Evolutionary conservation across 2,113 vertebrate genomes (phyloP).

Genomic region (Pyxicephalus adspersus): DNA sequence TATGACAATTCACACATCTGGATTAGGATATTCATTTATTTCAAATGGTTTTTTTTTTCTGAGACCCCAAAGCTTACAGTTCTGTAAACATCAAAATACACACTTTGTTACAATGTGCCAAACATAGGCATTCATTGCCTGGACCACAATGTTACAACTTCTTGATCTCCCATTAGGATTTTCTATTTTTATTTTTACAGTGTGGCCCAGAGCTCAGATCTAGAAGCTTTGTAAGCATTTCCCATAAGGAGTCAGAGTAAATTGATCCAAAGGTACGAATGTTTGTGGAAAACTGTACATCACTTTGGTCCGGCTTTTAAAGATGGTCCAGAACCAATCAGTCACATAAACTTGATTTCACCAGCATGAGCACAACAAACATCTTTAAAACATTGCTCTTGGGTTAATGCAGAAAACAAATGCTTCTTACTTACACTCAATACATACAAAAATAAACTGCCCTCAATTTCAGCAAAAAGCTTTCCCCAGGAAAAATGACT

Average conservation of each 20-base stretch:
- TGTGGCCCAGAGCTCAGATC: neutral
- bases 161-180: conserved; percentile 58
- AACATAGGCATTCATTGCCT: conserved; percentile 62
- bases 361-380: conserved; percentile 80
- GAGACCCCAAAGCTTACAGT: conserved; percentile 67
- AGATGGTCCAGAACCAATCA: conserved; percentile 71
- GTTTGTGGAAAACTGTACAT: conserved; percentile 69
- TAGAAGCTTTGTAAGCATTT: conserved; percentile 58
- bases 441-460: conserved; percentile 88
- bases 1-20: conserved; percentile 53
- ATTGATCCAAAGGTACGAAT: conserved; percentile 62
- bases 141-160: conserved; percentile 50
- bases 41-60: conserved; percentile 64
- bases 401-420: conserved; percentile 81
- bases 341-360: conserved; percentile 74
- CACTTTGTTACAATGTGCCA: conserved; percentile 67
- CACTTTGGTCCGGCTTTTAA: conserved; percentile 73
- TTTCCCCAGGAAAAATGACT: conserved; percentile 74
- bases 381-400: conserved; percentile 79
- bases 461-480: conserved; percentile 79
- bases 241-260: conserved; percentile 61
- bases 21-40: conserved; percentile 68
- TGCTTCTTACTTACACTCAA: conserved; percentile 84
- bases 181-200: too few relatives aligned
- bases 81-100: conserved; percentile 72